Base-by-base conservation (phyloP, 1,140 invertebrate genomes). In the Drosophila bocqueti region DNA sequence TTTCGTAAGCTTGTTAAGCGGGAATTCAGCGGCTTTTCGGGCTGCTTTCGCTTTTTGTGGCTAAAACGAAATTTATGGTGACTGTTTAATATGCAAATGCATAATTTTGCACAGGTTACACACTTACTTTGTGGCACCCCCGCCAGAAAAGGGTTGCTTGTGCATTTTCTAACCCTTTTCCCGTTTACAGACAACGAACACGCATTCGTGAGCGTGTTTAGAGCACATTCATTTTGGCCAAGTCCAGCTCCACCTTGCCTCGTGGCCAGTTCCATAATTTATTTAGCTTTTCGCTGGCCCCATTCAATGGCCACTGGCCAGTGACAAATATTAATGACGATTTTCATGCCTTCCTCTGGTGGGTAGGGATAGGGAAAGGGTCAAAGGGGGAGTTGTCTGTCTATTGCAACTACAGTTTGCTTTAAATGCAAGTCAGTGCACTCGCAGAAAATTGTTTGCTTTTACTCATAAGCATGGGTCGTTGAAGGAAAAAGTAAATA, bases 241-340 rank as follows among this genome's bases (percentile, higher is more conserved):
- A 45, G 54, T 57, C 55, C 43, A 60, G 72, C 60, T 69, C 62
- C 76, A 63, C 63, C 75, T 79, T 47, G 66, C 76, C 75, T 29
- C 61, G 61, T 45, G 68, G 61, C 71, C 69, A 62, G 67, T 54
- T 81, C 66, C 79, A 74, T 90, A 82, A 90, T 90, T 90, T 90
- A 90, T 90, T 90, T 75, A 47, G 77, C 26, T 71, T 73, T 73
- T 76, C 62, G 72, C 67, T 68, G 81, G 69, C 71, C 67, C 71
- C 67, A 68, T 68, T 80, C 78, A 90, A 66, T 90, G 86, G 76
- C 80, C 78, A 90, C 68, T 90, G 86, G 76, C 77, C 87, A 91
- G 86, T 91, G 86, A 91, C 86, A 91, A 91, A 91, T 91, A 91
- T 91, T 91, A 91, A 91, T 91, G 86, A 86, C 83, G 74, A 91